Conservation (phyloP, 2,797 vertebrate species). For the Chloroceryle amazona region DNA sequence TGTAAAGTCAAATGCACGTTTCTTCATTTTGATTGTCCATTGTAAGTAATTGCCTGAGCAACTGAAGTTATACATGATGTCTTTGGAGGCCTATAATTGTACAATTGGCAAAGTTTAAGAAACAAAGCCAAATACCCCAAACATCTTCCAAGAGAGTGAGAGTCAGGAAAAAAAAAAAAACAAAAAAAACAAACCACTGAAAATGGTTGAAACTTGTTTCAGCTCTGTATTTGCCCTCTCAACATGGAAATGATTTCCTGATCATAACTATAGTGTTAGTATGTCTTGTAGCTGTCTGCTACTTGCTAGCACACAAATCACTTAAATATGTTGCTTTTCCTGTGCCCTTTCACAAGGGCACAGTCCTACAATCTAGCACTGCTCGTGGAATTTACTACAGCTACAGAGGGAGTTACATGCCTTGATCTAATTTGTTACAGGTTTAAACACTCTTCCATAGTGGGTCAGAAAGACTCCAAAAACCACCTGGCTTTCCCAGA, state of each 20-base stretch:
- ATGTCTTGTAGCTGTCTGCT: neutral
- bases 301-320: neutral
- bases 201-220: neutral
- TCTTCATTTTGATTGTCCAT: neutral
- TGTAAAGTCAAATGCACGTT: neutral
- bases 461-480: neutral
- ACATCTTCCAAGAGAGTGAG: neutral
- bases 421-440: neutral
- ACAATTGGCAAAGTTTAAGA: neutral
- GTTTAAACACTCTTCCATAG: neutral
- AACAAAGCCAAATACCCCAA: neutral
- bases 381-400: neutral
- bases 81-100: neutral
- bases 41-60: neutral
- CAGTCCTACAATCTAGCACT: neutral
- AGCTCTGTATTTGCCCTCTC: neutral
- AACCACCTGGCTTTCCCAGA: neutral
- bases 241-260: neutral
- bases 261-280: neutral
- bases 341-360: neutral
- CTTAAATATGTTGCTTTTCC: neutral
- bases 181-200: neutral
- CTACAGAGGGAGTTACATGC: neutral
- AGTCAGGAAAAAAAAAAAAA: neutral
- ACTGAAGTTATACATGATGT: neutral